Base-by-base conservation (phyloP, 2,113 vertebrate species). In the Seriola dumerili region DNA sequence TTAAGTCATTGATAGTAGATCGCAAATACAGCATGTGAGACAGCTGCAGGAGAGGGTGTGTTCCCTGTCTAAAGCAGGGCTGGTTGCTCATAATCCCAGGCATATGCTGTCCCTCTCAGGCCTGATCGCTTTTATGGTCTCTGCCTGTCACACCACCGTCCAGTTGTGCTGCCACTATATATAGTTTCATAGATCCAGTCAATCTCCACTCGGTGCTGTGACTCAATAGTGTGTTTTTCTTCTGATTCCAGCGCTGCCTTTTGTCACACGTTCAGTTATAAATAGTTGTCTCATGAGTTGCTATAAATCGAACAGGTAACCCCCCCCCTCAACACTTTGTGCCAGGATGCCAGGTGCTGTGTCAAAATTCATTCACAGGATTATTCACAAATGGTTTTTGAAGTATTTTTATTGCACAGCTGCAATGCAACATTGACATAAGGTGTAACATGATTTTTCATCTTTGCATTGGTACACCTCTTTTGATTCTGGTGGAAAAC, bases 1-100 rank as follows among this genome's bases (percentile, higher is more conserved):
- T 94, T 91, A 94, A 94, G 93, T 94, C 91, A 94, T 93, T 92
- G 93, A 93, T 94, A 91, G 93, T 84, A 92, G 89, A 92, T 93
- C 85, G 93, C 86, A 83, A 88, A 87, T 86, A 76, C 92, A 90
- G 90, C 90, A 92, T 91, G 91, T 68, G 90, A 86, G 91, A 92
- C 94, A 94, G 94, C 94, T 94, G 93, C 92, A 92, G 88, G 74
- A 84, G 90, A 91, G 93, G 94, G 94, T 92, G 94, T 93, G 94
- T 85, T 86, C 77, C 65, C 73, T 17, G 78, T 81, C 85, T 92
- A 91, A 92, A 92, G 91, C 91, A 88, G 91, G 89, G 83, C 89
- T 88, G 88, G 86, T 86, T 78, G 89, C 76, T 89, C 81, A 75
- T 94, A 94, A 94, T 94, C 94, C 93, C 88, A 54, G 89, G 91